Base-by-base conservation (phyloP, 2,113 vertebrate species). In the Rattus norvegicus region DNA sequence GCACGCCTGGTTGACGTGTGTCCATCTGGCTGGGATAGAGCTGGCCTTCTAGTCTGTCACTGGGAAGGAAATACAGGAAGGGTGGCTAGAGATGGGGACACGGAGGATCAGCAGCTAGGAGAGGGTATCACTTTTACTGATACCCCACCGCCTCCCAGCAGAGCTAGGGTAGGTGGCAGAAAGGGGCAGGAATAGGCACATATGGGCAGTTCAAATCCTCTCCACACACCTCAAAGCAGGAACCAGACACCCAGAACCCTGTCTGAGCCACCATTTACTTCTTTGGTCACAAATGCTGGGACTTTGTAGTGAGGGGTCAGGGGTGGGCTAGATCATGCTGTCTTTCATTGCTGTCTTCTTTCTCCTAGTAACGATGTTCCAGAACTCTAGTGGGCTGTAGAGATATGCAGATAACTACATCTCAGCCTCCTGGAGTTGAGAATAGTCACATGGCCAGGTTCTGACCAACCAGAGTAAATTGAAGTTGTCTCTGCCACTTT, bases 211-310 rank as follows among this genome's bases (percentile, higher is more conserved):
- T 86, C 0, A 26, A 49, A 30, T 12, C 47, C 17, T 10, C 5
- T 16, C 33, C 56, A 83, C 30, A 11, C 22, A 2, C 63, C 39
- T 4, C 63, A 2, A 14, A 59, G 30, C 43, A 54, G 26, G 61
- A 28, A 8, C 0, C 10, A 73, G 14, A 1, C 19, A 30, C 22
- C 20, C 1, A 0, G 49, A 20, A 14, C 14, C 20, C 61, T 13
- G 14, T 43, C 70, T 16, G 7, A 7, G 36, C 67, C 8, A 7
- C 13, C 56, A 39, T 28, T 84, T 12, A 39, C 28, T 22, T 84
- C n/a, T 52, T 39, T 24, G 33, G 49, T 81, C n/a, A 13, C 16
- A 30, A 43, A 14, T 0, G 33, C 39, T 14, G 61, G 0, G 17
- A n/a, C 28, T 83, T 69, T 19, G 47, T 2, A 80, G 30, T 20